Base-by-base conservation (phyloP, 2,113 vertebrate genomes). In the Sceloporus tristichus region DNA sequence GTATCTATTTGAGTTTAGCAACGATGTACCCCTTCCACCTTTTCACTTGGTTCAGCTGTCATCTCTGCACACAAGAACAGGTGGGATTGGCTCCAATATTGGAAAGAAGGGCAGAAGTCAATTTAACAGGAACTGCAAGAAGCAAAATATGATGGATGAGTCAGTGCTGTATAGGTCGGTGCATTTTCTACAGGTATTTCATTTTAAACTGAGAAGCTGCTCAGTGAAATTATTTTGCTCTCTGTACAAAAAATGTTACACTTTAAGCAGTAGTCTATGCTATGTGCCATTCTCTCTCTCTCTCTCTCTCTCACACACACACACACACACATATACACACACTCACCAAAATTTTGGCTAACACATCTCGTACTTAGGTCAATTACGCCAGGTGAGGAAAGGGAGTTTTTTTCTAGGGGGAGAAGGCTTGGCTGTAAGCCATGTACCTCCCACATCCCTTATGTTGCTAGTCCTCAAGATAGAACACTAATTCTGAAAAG, bases 181-280 rank as follows among this genome's bases (percentile, higher is more conserved):
- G 70, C 27, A 29, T 73, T 81, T 79, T 16, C 48, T 87, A n/a
- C 85, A 81, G 79, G 53, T 74, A 62, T 59, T 81, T 59, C 14
- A n/a, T 73, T 87, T 80, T 74, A 38, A 19, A 19, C 27, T 59
- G 14, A 59, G 9, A 56, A 40, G 56, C 14, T 19, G 66, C 34
- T 40, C 59, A 25, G 23, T 23, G 79, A 29, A 62, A 62, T 13
- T 9, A 21, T 74, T 59, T 78, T 34, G 18, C 9, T n/a, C 25
- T 40, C 0, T 42, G 25, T 73, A 74, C 48, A 81, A 71, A 53
- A 79, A 71, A n/a, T 25, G 3, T 14, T 73, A 79, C 23, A 62
- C 16, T 73, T 59, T 74, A 29, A 73, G 40, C 13, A 76, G 40
- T 76, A 62, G 42, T 85, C n/a, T 80, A 19, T 62, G 59, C n/a